These are phyloP conservation scores for Cichlasoma orientale DNA, from an alignment of 2,797 vertebrate species.

Conservation along the genomic window DNA sequence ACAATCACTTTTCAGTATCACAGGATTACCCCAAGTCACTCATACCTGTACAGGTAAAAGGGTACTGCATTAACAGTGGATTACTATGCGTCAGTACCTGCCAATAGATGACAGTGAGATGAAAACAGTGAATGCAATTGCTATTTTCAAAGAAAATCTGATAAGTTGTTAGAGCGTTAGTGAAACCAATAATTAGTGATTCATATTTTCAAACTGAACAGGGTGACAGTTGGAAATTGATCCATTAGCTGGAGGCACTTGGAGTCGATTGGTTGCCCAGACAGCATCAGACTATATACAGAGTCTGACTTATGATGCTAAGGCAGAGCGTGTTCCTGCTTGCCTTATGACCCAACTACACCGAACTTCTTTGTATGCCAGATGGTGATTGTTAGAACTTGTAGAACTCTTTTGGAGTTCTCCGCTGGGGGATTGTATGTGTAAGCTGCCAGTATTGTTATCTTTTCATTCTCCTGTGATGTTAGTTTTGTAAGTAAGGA, in stretches of 20 bases:
- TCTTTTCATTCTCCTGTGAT: constrained; percentile 2
- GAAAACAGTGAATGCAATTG: too few relatives aligned
- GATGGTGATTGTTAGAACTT: constrained; percentile 17
- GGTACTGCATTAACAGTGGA: neutral
- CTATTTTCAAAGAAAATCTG: too few relatives aligned
- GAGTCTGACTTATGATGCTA: constrained; percentile 6
- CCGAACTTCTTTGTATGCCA: constrained; percentile 12
- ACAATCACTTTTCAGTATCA: neutral
- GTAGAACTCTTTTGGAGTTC: constrained; percentile 8
- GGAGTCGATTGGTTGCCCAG: constrained; percentile 29
- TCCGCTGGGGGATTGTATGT: neutral
- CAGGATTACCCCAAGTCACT: neutral
- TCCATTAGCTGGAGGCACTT: constrained; percentile 28
- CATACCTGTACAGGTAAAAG: neutral
- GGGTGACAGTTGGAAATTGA: constrained; percentile 24
- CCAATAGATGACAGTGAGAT: neutral
- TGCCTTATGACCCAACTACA: constrained; percentile 15
- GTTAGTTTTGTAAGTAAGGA: neutral
- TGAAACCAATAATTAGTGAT: constrained; percentile 33
- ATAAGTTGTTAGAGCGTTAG: neutral
- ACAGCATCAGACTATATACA: neutral
- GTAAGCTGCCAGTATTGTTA: constrained; percentile 1
- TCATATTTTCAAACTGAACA: constrained; percentile 28
- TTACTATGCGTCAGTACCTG: neutral
- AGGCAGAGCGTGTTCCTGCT: neutral